Conservation (phyloP, 2,113 vertebrate genomes). For the Aplodontia rufa region DNA sequence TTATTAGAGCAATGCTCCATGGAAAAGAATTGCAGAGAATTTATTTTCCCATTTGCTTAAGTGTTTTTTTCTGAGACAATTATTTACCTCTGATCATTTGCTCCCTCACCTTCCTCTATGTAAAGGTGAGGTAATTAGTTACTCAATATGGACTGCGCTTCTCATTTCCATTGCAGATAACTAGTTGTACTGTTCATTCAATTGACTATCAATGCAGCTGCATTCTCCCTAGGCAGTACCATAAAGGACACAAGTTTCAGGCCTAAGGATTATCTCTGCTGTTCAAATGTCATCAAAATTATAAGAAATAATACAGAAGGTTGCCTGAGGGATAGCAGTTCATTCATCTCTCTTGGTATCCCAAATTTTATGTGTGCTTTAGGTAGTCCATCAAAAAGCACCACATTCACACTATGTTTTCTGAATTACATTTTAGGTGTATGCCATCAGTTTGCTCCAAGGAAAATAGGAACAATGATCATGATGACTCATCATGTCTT, state of each 20-base stretch:
- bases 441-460: not conserved
- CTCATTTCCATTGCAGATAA: slow-evolving; percentile 39
- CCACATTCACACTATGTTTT: not conserved
- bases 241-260: slow-evolving; percentile 16
- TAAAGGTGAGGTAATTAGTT: slow-evolving; percentile 7
- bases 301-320: slow-evolving; percentile 14
- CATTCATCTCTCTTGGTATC: not conserved
- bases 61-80: slow-evolving; percentile 14
- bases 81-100: slow-evolving; percentile 29
- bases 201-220: not conserved
- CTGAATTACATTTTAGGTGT: not conserved
- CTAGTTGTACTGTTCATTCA: slow-evolving; percentile 54
- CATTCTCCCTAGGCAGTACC: not conserved
- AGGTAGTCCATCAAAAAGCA: slow-evolving; percentile 22
- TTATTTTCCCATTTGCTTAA: slow-evolving; percentile 40
- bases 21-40: not conserved
- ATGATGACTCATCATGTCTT: not conserved
- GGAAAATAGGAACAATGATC: not conserved
- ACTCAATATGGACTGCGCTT: not conserved
- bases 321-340: not conserved
- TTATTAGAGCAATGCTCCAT: not conserved
- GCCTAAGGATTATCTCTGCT: slow-evolving; percentile 30
- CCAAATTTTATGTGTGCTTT: not conserved
- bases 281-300: slow-evolving; percentile 44
- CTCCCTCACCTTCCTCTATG: not conserved